Evolutionary conservation across 2,797 vertebrate species (phyloP).

Genomic region (Artibeus jamaicensis): DNA sequence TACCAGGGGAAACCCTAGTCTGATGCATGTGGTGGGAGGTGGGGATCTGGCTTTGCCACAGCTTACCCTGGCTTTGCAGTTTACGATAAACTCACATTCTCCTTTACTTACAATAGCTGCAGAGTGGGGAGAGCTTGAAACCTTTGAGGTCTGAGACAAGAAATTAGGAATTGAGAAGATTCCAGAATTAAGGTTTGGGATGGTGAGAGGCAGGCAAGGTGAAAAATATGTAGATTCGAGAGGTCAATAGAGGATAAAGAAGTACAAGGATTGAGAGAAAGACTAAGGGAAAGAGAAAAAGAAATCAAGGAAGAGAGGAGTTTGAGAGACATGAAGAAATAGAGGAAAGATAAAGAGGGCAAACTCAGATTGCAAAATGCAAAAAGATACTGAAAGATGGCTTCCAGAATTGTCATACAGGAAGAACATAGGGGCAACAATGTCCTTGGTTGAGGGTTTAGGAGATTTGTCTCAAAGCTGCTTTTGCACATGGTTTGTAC

Average conservation of each 20-base stretch:
- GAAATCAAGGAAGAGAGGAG: not conserved
- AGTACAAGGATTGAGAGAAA: not conserved
- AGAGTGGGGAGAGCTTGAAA: not conserved
- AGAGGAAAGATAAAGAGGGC: not conserved
- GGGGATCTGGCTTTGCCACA: not conserved
- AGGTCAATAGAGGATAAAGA: not conserved
- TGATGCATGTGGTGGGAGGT: not conserved
- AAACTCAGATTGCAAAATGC: not conserved
- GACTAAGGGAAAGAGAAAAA: not conserved
- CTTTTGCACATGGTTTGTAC: not conserved
- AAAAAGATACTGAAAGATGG: not conserved
- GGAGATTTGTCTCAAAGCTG: slow-evolving; percentile 8
- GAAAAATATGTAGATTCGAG: slow-evolving; percentile 3
- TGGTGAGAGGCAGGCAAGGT: not conserved
- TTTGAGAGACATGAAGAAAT: slow-evolving; percentile 4
- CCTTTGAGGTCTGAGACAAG: not conserved
- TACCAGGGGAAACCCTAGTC: not conserved
- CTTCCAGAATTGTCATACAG: not conserved
- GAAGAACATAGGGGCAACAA: not conserved
- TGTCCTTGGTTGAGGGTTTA: not conserved
- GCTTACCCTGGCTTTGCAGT: not conserved
- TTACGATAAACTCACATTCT: not conserved
- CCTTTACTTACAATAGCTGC: not conserved
- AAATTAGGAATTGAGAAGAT: slow-evolving; percentile 29
- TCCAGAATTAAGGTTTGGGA: not conserved